phyloP scores from a whole-genome alignment of 2,113 vertebrate species.

The Myotis brandtii region DNA sequence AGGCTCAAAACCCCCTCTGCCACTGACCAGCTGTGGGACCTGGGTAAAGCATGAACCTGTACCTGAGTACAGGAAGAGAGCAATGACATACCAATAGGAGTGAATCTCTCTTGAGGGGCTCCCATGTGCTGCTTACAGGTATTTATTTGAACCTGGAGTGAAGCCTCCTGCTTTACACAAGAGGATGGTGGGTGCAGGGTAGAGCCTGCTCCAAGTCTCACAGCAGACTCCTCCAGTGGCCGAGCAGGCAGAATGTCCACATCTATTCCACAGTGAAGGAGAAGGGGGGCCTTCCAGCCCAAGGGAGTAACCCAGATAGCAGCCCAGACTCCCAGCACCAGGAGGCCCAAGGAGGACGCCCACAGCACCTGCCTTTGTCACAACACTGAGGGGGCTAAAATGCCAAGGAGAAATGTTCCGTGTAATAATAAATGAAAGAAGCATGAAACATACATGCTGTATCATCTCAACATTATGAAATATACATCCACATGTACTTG shows the following conservation, averaged over 20 bases:
- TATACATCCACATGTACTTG: not conserved
- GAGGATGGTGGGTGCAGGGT: not conserved
- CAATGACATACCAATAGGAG: not conserved
- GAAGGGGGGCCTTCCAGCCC: not conserved
- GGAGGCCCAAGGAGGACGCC: not conserved
- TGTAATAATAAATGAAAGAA: not conserved
- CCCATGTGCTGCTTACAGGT: not conserved
- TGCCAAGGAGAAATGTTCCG: not conserved
- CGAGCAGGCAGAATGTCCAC: not conserved
- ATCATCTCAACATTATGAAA: not conserved
- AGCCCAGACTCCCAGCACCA: not conserved
- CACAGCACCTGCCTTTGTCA: not conserved
- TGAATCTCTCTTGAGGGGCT: not conserved
- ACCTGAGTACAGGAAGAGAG: slow-evolving; percentile 5
- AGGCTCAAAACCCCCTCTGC: not conserved
- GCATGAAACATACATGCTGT: not conserved
- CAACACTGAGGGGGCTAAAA: not conserved
- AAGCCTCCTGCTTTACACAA: slow-evolving; percentile 25
- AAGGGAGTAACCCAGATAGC: not conserved
- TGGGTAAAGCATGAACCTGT: not conserved
- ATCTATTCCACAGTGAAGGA: not conserved
- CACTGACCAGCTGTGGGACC: not conserved
- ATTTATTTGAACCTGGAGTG: slow-evolving; percentile 42
- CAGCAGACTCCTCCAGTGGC: not conserved
- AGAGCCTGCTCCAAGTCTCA: not conserved